Evolutionary conservation across 1,140 invertebrate genomes (phyloP), one percentile per base, ranked within the genome.

Genomic region (Trachymyrmex septentrionalis): DNA sequence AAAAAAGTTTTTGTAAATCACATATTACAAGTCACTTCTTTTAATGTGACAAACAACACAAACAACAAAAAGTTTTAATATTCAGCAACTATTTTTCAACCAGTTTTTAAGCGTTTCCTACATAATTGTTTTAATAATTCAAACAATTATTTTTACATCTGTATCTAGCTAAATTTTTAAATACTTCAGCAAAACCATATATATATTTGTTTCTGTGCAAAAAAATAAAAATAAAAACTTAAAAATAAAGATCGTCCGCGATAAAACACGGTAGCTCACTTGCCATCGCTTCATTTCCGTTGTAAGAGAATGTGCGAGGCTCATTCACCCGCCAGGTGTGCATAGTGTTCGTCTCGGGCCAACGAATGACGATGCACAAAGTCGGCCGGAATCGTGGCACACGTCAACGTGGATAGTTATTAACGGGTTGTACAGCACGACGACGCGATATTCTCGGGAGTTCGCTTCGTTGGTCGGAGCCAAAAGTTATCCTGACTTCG

Each of bases 321-420:
- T 38, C 48, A 16, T 69, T 55, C 44, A 57, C 30, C 71, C 80
- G 67, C 38, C 67, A 81, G 78, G 66, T 86, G 86, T 85, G 84
- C 57, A 73, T 57, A 82, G 63, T 59, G 75, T 69, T 80, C 89
- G 63, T 89, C 59, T 86, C 59, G 71, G 77, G 38, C 85, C 71
- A 61, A 63, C 75, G 88, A 73, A 85, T 80, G 55, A 75, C 80
- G 86, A 67, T 87, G 80, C 69, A 50, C 61, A 84, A 87, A 85
- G 63, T 76, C 86, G 81, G 50, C 27, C 34, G 44, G 38, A 50
- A 27, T 55, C 21, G 57, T 77, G 78, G 67, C 21, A 57, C 69
- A 61, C 80, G 69, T 84, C 80, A 73, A 73, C 67, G 27, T n/a
- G 55, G 55, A 69, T 80, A 73, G 67, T 86, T 86, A 86, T 88